Evolutionary conservation across 2,797 vertebrate species (phyloP).

Genomic region (Peromyscus attwateri): DNA sequence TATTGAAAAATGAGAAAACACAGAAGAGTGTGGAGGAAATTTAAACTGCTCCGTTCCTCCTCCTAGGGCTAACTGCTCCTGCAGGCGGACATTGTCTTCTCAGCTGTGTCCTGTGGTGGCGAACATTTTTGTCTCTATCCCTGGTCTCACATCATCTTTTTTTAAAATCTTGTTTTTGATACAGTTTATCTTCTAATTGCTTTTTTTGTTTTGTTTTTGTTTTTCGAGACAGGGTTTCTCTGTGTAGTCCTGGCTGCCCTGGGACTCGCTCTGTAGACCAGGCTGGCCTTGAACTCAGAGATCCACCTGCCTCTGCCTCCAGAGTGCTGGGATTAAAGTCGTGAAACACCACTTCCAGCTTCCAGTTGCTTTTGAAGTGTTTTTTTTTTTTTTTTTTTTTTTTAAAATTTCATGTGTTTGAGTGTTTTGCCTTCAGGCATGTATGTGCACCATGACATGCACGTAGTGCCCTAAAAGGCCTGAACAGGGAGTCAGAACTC

Average conservation of each 20-base stretch:
- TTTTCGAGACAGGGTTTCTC: not conserved
- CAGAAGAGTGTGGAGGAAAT: not conserved
- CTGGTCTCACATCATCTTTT: not conserved
- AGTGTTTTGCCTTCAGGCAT: not conserved
- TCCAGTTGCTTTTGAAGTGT: constrained; percentile 22
- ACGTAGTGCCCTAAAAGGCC: not conserved
- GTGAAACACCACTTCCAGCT: not conserved
- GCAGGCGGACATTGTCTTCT: too few species aligned
- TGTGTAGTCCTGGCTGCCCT: not conserved
- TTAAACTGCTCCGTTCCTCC: not conserved
- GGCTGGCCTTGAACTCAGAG: not conserved
- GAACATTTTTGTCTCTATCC: not conserved
- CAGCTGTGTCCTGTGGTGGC: not conserved
- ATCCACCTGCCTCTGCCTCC: not conserved
- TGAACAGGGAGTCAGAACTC: not conserved
- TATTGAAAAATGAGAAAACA: constrained; percentile 38
- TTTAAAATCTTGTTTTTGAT: not conserved
- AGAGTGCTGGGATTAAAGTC: not conserved
- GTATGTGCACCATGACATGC: not conserved
- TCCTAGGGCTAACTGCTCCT: not conserved
- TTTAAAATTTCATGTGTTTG: not conserved
- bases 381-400: too few species aligned
- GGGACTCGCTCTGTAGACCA: not conserved
- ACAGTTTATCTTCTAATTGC: not conserved
- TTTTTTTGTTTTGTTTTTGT: not conserved